phyloP scores from a whole-genome alignment of 2,113 vertebrate genomes.

The Toxotes chatareus region DNA sequence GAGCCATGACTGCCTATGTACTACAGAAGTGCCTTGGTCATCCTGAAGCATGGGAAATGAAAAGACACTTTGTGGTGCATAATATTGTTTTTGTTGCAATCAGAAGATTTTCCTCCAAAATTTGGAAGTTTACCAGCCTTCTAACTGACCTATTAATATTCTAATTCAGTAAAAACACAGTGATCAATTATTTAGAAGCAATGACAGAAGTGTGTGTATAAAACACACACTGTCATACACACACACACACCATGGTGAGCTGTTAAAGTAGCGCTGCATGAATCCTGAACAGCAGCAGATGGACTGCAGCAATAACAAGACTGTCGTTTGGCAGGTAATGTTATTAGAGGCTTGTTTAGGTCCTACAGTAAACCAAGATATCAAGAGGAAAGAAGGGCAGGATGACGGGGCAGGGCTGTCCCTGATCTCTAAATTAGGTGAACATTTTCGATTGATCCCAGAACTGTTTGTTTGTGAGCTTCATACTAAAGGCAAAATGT shows the following conservation, averaged over 20 bases:
- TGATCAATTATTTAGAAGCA: slow-evolving; percentile 14
- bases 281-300: slow-evolving; percentile 42
- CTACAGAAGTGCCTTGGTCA: background rate
- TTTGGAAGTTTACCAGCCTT: background rate
- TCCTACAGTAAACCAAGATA: slow-evolving; percentile 3
- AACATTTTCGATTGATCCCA: background rate
- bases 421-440: slow-evolving; percentile 16
- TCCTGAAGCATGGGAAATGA: background rate
- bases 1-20: background rate
- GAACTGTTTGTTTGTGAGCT: background rate
- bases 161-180: background rate
- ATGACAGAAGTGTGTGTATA: background rate
- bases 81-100: background rate
- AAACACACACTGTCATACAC: background rate
- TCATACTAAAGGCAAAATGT: background rate
- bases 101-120: background rate
- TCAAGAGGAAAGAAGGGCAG: background rate
- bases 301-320: slow-evolving; percentile 37
- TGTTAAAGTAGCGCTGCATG: background rate
- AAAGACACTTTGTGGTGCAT: background rate
- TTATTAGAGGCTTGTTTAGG: slow-evolving; percentile 28
- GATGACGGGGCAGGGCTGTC: background rate
- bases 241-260: background rate
- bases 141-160: background rate
- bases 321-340: slow-evolving; percentile 33